Percentiles rank a stretch among this genome's conserved stretches.
Evolutionary conservation across 2,797 vertebrate genomes (phyloP).

Genomic region (Gila robusta): DNA sequence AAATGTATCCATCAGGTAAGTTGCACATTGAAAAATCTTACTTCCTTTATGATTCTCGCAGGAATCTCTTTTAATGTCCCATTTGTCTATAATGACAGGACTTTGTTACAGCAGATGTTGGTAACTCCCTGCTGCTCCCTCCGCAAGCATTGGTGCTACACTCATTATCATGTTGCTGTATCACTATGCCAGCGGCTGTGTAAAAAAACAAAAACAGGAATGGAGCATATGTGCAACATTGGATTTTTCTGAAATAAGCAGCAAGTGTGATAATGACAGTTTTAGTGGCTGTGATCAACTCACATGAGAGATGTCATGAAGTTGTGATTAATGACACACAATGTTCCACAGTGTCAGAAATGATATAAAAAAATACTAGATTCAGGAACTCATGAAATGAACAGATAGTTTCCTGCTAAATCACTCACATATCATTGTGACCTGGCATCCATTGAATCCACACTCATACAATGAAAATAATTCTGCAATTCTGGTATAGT

Average conservation of each 20-base stretch:
- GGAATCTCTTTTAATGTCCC: conserved; percentile 77
- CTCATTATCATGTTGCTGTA: conserved; percentile 69
- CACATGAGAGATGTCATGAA: conserved; percentile 18
- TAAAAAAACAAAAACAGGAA: neutral
- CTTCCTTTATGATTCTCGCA: conserved; percentile 78
- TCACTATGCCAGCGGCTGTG: conserved; percentile 52
- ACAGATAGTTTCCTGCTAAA: neutral
- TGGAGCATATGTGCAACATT: conserved; percentile 39
- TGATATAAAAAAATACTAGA: neutral
- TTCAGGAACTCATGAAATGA: neutral
- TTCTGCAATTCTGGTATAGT: neutral
- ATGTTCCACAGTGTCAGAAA: conserved; percentile 33
- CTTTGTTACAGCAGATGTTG: conserved; percentile 78
- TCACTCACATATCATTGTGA: neutral
- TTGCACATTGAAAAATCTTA: conserved; percentile 66
- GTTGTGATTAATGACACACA: conserved; percentile 32
- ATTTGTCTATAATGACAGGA: conserved; percentile 81
- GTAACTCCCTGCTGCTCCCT: conserved; percentile 74
- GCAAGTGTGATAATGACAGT: conserved; percentile 35
- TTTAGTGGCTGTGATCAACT: conserved; percentile 26
- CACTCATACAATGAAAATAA: neutral
- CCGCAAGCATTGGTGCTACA: conserved; percentile 68
- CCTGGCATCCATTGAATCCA: neutral
- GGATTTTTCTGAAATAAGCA: conserved; percentile 45
- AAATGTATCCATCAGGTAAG: conserved; percentile 65